These are phyloP conservation scores for Platerodrilus igneus DNA, from an alignment of 2,888 invertebrate species.

Conservation along the genomic window DNA sequence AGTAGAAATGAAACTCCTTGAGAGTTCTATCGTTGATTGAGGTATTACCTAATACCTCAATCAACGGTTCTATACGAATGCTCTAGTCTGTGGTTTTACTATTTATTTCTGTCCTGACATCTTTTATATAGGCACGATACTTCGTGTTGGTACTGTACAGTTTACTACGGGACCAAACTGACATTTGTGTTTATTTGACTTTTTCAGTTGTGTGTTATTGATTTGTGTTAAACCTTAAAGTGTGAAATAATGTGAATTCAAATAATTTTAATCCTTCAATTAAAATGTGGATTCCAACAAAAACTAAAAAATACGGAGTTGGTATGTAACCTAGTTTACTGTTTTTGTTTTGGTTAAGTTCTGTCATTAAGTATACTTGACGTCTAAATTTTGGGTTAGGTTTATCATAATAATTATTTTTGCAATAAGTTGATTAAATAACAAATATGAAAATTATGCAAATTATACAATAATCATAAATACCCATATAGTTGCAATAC, in stretches of 20 bases:
- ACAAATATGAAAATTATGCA: no score
- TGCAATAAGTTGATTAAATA: conserved; percentile 1
- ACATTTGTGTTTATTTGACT: neutral
- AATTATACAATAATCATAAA: no score
- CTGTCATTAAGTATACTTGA: conserved; percentile 15
- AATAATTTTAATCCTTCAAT: conserved; percentile 13
- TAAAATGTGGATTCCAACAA: conserved; percentile 69
- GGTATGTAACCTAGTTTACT: conserved; percentile 53
- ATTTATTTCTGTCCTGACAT: no score
- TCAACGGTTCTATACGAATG: no score
- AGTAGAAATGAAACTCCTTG: no score
- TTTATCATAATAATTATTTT: conserved; percentile 6
- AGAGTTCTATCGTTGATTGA: no score
- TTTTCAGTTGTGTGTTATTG: conserved; percentile 41
- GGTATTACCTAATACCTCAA: no score
- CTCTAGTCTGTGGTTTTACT: no score
- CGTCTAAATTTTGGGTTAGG: conserved; percentile 23
- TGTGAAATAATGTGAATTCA: conserved; percentile 28
- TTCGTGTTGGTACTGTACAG: no score
- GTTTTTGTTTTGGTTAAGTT: conserved; percentile 1
- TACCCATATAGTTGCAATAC: no score
- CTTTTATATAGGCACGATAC: no score
- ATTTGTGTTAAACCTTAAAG: conserved; percentile 39
- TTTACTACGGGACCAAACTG: conserved; percentile 3
- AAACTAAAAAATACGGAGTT: conserved; percentile 69